Evolutionary conservation across 2,113 vertebrate species (phyloP).

Genomic region (Turdus rufiventris): DNA sequence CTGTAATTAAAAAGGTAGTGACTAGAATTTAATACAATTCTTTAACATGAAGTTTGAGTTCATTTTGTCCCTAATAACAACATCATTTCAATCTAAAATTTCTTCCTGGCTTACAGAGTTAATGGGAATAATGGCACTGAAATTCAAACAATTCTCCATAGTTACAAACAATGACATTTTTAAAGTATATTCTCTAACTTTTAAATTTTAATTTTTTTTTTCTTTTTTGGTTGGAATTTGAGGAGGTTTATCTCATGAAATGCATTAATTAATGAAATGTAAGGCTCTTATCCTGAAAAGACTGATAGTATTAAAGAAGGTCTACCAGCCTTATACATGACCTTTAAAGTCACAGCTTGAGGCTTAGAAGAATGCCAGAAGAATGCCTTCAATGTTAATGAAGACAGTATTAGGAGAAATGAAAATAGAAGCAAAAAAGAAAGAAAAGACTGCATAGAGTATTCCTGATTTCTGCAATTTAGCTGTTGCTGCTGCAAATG

Average conservation of each 20-base stretch:
- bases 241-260: not conserved
- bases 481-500: not conserved
- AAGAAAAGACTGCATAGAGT: not conserved
- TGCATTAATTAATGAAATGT: not conserved
- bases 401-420: not conserved
- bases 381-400: not conserved
- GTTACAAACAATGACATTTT: not conserved
- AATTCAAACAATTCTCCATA: not conserved
- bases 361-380: not conserved
- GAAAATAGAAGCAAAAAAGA: not conserved
- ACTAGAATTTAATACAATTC: conserved; percentile 8
- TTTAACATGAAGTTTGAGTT: not conserved
- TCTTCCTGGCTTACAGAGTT: not conserved
- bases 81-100: not conserved
- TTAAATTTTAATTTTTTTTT: not conserved
- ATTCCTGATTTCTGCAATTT: not conserved
- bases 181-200: not conserved
- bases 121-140: not conserved
- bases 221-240: not conserved
- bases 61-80: not conserved
- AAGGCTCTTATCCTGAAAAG: not conserved
- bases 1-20: conserved; percentile 2
- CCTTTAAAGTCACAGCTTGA: not conserved
- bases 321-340: not conserved
- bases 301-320: not conserved